Percentiles rank a stretch among this genome's conserved stretches.
Evolutionary conservation across 2,797 vertebrate species (phyloP).

Genomic region (Arrhamphus sclerolepis): DNA sequence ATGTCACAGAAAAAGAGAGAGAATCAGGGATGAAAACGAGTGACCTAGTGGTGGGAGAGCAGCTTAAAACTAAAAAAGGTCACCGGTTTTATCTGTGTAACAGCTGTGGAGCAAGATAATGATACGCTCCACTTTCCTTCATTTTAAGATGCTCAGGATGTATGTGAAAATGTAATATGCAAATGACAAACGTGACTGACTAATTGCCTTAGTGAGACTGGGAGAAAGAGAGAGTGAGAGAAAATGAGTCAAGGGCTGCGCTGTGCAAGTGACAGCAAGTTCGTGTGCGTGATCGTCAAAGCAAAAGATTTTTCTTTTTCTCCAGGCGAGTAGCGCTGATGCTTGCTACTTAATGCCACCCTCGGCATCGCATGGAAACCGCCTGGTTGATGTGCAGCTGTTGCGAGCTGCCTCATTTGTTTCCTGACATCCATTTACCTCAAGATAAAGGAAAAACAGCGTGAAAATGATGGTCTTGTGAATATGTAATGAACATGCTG

Average conservation of each 20-base stretch:
- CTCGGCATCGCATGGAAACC: conserved; percentile 57
- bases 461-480: conserved; percentile 64
- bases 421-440: conserved; percentile 74
- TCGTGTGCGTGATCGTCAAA: conserved; percentile 43
- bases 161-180: conserved; percentile 70
- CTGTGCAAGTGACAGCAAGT: conserved; percentile 54
- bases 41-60: conserved; percentile 46
- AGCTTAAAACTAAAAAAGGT: conserved; percentile 56
- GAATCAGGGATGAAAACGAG: conserved; percentile 23
- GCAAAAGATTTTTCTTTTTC: conserved; percentile 10
- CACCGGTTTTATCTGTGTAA: conserved; percentile 52
- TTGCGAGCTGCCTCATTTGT: conserved; percentile 72
- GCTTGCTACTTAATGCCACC: conserved; percentile 66
- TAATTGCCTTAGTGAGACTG: conserved; percentile 63
- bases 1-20: conserved; percentile 2
- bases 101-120: conserved; percentile 67
- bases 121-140: conserved; percentile 40
- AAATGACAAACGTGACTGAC: conserved; percentile 65
- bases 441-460: conserved; percentile 68
- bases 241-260: conserved; percentile 1
- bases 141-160: conserved; percentile 32
- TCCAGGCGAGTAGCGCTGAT: conserved; percentile 44
- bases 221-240: conserved; percentile 16
- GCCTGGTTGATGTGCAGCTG: conserved; percentile 72
- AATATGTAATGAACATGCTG: conserved; percentile 73